Conservation (phyloP, 2,888 invertebrate species). For the Bellardia bayeri region DNA sequence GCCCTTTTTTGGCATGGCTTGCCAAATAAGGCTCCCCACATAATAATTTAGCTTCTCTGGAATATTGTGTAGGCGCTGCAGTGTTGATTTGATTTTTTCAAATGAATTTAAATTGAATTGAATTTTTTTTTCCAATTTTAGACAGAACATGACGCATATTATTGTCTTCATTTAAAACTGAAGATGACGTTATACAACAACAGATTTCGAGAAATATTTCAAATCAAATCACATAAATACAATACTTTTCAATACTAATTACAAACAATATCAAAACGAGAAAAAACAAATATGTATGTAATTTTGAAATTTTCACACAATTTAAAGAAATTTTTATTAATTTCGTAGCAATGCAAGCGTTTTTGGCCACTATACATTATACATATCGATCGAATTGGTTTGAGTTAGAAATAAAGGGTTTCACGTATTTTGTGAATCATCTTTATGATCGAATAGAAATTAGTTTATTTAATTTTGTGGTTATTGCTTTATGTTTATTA, state of each 20-base stretch:
- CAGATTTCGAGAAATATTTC: neutral
- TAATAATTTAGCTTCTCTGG: constrained; percentile 7
- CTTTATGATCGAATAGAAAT: constrained; percentile 19
- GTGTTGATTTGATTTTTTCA: constrained; percentile 14
- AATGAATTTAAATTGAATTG: constrained; percentile 43
- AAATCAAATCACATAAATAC: neutral
- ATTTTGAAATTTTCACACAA: constrained; percentile 18
- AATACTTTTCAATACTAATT: neutral
- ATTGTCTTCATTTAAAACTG: constrained; percentile 8
- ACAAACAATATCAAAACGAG: neutral
- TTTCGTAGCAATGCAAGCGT: constrained; percentile 30
- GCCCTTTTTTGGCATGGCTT: constrained; percentile 43
- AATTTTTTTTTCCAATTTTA: neutral
- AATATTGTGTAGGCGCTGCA: constrained; percentile 44
- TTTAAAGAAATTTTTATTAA: constrained; percentile 13
- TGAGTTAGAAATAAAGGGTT: constrained; percentile 38
- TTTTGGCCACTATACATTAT: no score
- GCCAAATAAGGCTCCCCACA: constrained; percentile 35
- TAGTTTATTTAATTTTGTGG: neutral
- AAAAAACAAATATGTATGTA: neutral
- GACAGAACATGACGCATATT: constrained; percentile 18
- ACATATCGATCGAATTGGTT: neutral
- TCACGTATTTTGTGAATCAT: constrained; percentile 36
- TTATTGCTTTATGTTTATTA: neutral
- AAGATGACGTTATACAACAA: constrained; percentile 36